Evolutionary conservation across 2,113 vertebrate species (phyloP), one percentile per base, ranked within the genome.

Genomic region (Gambusia holbrooki): DNA sequence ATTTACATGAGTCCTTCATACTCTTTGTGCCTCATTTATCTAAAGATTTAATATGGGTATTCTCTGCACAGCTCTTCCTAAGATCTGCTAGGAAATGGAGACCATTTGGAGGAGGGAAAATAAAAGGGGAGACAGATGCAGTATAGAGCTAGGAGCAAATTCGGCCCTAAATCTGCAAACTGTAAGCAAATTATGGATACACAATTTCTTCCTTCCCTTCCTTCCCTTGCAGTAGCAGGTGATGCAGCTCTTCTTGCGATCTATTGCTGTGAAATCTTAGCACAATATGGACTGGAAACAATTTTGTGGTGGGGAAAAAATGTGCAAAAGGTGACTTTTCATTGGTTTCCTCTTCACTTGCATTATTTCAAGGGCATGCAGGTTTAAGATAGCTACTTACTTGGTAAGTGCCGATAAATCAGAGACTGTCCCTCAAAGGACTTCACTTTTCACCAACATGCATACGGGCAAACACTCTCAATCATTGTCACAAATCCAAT

Each of bases 1-100:
- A 91, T 92, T 90, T 89, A 88, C 83, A 83, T 79, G 83, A 81
- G 71, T 9, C 40, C 80, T 80, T 90, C 79, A 84, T 87, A 63
- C 58, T 71, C 76, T 79, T 63, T 67, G 45, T 84, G 82, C 80
- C 78, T 90, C 81, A 83, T 84, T 84, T 87, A 88, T 82, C 84
- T 73, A 84, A 68, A 66, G 80, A 88, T 91, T 90, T 88, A 88
- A 87, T 87, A 87, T 79, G 51, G 68, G 79, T 83, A 72, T 80
- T 87, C 88, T 80, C 66, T 74, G 81, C 13, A 33, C 81, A 90
- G 73, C 69, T 87, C 74, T 66, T 84, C 63, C 74, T 19, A 29
- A 67, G 81, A 84, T 25, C 66, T 67, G 75, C 71, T 40, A 62
- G 54, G 79, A 70, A 70, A 51, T 19, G 69, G 25, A 67, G 73